Evolutionary conservation across 2,888 invertebrate genomes (phyloP).

Genomic region (Pocota personata): DNA sequence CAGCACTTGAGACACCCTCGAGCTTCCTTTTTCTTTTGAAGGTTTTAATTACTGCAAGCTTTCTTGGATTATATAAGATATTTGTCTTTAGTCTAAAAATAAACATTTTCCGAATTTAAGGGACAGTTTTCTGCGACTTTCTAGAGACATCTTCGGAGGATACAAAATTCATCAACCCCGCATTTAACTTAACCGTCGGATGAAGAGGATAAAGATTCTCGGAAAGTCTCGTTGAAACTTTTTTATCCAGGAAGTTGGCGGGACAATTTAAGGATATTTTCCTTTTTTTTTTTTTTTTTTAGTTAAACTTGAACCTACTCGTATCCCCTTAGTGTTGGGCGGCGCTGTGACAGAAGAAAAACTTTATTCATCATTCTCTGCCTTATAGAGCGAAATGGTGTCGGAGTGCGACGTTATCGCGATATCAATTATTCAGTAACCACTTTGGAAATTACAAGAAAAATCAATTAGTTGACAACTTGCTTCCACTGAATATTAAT

Average conservation of each 20-base stretch:
- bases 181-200: conserved; percentile 22
- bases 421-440: conserved; percentile 73
- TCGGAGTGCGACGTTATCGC: conserved; percentile 51
- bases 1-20: conserved; percentile 66
- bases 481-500: conserved; percentile 70
- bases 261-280: conserved; percentile 65
- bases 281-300: conserved; percentile 18
- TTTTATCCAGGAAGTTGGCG: conserved; percentile 61
- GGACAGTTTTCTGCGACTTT: conserved; percentile 39
- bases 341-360: conserved; percentile 45
- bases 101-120: conserved; percentile 59
- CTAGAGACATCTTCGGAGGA: conserved; percentile 19
- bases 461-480: conserved; percentile 74
- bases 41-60: conserved; percentile 68
- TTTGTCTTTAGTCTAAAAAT: conserved; percentile 57
- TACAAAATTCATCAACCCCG: conserved; percentile 52
- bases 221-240: conserved; percentile 66
- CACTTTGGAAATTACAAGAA: conserved; percentile 74
- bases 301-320: conserved; percentile 63
- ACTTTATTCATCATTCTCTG: conserved; percentile 49
- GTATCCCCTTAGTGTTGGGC: conserved; percentile 31
- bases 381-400: conserved; percentile 27
- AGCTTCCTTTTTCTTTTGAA: conserved; percentile 44
- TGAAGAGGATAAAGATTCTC: conserved; percentile 45
- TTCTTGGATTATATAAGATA: conserved; percentile 57